Percentiles rank a stretch among this genome's conserved stretches.
phyloP scores from a whole-genome alignment of 2,888 invertebrate species.

The Gibbula magus region DNA sequence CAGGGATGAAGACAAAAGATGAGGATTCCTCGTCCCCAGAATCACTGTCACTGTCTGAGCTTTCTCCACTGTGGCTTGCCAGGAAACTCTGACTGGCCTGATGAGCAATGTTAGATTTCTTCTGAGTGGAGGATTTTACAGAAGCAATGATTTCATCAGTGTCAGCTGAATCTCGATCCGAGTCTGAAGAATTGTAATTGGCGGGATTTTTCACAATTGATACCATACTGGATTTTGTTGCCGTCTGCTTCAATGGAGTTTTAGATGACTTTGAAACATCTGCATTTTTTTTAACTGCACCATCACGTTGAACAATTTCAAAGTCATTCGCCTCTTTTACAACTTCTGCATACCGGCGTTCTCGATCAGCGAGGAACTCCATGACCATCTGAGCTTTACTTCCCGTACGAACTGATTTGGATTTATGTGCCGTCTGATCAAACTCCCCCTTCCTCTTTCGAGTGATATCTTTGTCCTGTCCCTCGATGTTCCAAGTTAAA shows the following conservation, averaged over 20 bases:
- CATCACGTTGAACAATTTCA: neutral
- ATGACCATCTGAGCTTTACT: neutral
- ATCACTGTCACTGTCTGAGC: neutral
- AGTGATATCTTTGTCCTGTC: constrained; percentile 43
- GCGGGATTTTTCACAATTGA: neutral
- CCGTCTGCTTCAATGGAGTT: too few species aligned
- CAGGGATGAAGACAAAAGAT: neutral
- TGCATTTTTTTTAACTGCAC: neutral
- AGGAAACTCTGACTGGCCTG: neutral
- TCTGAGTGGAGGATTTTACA: neutral
- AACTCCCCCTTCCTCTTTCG: constrained; percentile 53
- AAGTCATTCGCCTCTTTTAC: neutral
- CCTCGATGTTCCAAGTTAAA: constrained; percentile 53
- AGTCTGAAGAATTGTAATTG: constrained; percentile 22
- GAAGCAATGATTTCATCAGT: constrained; percentile 33
- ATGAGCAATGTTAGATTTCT: neutral
- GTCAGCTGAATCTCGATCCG: constrained; percentile 30
- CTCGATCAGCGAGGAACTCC: neutral
- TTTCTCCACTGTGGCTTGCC: neutral
- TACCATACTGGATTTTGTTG: neutral
- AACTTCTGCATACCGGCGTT: neutral
- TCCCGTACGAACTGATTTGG: neutral
- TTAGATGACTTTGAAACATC: neutral
- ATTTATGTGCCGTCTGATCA: constrained; percentile 33
- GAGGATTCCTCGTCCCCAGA: neutral